These are phyloP conservation scores for Macaria notata DNA, from an alignment of 2,888 invertebrate species.

Conservation along the genomic window DNA sequence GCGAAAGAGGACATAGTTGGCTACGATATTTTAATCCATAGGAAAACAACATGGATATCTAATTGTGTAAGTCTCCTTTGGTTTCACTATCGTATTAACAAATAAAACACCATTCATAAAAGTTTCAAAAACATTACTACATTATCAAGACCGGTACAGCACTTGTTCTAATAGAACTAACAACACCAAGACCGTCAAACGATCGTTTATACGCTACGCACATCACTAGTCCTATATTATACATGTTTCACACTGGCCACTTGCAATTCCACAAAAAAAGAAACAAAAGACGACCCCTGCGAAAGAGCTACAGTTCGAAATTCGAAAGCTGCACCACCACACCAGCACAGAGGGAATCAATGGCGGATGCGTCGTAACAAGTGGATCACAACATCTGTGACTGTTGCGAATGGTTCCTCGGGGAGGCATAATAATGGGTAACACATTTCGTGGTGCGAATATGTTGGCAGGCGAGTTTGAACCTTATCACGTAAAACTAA, in stretches of 20 bases:
- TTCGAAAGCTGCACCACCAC: slow-evolving; percentile 7
- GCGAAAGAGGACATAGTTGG: too few relatives aligned
- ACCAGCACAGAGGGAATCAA: slow-evolving; percentile 5
- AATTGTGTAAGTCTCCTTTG: too few relatives aligned
- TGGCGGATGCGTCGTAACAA: slow-evolving; percentile 37
- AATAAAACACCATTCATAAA: too few relatives aligned
- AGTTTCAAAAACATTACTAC: too few relatives aligned
- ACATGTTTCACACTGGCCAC: neutral
- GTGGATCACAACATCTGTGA: slow-evolving; percentile 43
- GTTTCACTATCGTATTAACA: too few relatives aligned
- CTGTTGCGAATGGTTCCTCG: slow-evolving; percentile 37
- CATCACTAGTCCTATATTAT: too few relatives aligned
- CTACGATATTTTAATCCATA: too few relatives aligned
- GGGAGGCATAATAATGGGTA: slow-evolving; percentile 34
- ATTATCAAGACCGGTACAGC: too few relatives aligned
- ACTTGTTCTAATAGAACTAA: too few relatives aligned
- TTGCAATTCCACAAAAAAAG: slow-evolving; percentile 1
- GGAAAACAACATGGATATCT: too few relatives aligned
- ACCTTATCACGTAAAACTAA: neutral
- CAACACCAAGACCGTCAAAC: too few relatives aligned
- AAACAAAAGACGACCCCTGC: slow-evolving; percentile 10
- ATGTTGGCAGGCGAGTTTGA: neutral
- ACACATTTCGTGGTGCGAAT: slow-evolving; percentile 16
- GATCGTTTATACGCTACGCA: too few relatives aligned
- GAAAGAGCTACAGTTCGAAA: neutral